Evolutionary conservation across 2,113 vertebrate genomes (phyloP).

Genomic region (Pseudorectes ferrugineus): DNA sequence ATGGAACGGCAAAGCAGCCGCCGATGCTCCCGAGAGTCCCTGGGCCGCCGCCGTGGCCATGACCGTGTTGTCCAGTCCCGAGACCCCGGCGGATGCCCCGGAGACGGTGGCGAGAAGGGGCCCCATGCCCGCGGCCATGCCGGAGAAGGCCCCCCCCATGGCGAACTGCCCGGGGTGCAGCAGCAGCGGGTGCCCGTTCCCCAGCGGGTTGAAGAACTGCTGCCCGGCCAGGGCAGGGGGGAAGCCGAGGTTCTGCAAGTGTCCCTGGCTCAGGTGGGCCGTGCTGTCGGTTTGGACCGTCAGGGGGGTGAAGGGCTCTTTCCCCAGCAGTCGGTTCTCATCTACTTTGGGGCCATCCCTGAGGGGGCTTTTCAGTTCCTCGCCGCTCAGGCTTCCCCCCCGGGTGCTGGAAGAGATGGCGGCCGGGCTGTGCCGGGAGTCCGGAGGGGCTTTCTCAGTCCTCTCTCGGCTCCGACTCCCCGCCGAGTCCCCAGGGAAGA

Average conservation of each 20-base stretch:
- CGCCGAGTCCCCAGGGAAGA: conserved; percentile 66
- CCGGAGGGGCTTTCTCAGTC: conserved; percentile 83
- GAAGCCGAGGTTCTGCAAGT: conserved; percentile 90
- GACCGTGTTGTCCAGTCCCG: conserved; percentile 83
- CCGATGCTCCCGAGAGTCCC: conserved; percentile 79
- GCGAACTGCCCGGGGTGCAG: conserved; percentile 94
- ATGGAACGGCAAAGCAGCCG: conserved; percentile 89
- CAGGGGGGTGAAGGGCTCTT: conserved; percentile 86
- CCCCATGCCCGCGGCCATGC: conserved; percentile 91
- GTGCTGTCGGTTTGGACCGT: conserved; percentile 88
- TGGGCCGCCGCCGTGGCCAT: conserved; percentile 86
- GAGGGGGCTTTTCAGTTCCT: conserved; percentile 84
- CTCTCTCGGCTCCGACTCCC: conserved; percentile 72
- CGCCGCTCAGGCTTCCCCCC: conserved; percentile 66
- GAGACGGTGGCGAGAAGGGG: conserved; percentile 92
- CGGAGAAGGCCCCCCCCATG: conserved; percentile 93
- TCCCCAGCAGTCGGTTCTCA: conserved; percentile 80
- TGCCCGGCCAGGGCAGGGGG: conserved; percentile 86
- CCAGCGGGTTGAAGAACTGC: conserved; percentile 91
- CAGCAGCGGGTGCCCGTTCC: conserved; percentile 89
- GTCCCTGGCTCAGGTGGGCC: conserved; percentile 81
- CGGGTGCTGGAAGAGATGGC: conserved; percentile 91
- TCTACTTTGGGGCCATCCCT: conserved; percentile 82
- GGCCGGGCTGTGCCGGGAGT: conserved; percentile 90
- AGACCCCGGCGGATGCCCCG: conserved; percentile 78